Percentiles rank a stretch among this genome's conserved stretches.
Evolutionary conservation across 2,113 vertebrate genomes (phyloP).

Genomic region (Tragulus kanchil): DNA sequence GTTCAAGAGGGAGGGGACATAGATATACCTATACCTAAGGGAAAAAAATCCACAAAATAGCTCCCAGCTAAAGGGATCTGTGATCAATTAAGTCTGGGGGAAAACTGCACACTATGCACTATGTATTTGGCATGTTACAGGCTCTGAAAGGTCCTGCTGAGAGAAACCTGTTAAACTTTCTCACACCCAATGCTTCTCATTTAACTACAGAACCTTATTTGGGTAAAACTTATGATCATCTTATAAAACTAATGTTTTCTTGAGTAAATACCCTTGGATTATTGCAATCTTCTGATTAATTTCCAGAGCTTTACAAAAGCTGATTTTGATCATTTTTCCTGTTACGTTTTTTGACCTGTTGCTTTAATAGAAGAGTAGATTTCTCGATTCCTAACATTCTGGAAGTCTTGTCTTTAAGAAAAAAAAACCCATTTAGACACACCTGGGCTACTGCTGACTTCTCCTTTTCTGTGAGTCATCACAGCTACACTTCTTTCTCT

Average conservation of each 20-base stretch:
- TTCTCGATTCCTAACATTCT: background rate
- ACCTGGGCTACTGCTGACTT: background rate
- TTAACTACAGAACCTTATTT: background rate
- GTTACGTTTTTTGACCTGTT: background rate
- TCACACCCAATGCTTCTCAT: background rate
- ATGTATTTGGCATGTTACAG: background rate
- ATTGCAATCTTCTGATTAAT: background rate
- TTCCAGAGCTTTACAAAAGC: background rate
- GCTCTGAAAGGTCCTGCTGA: background rate
- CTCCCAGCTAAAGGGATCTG: background rate
- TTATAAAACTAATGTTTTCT: background rate
- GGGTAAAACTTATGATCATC: background rate
- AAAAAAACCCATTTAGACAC: background rate
- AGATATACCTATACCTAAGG: too few species aligned
- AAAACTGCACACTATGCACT: background rate
- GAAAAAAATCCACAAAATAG: background rate
- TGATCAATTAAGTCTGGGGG: background rate
- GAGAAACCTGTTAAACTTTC: background rate
- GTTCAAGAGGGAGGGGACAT: too few species aligned
- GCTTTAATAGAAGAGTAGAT: background rate
- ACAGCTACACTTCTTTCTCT: fast-evolving
- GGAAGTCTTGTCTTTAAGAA: background rate
- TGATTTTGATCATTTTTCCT: background rate
- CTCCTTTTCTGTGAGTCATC: background rate
- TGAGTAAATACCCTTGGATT: background rate